These are phyloP conservation scores for Cherax quadricarinatus DNA, from an alignment of 1,140 invertebrate genomes.

Conservation along the genomic window DNA sequence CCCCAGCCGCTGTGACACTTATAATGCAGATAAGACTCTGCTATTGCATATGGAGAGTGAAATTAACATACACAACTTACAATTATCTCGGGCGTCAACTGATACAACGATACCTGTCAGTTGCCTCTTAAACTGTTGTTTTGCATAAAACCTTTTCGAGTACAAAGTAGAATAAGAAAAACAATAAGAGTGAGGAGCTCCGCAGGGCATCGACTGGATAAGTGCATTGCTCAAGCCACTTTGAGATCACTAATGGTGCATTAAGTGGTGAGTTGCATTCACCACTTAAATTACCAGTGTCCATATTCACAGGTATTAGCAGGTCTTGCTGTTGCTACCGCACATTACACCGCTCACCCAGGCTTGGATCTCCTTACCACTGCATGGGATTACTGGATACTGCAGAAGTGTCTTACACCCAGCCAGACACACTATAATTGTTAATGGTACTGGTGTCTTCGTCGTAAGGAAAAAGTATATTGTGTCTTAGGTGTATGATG, in stretches of 20 bases:
- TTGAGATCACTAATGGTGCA: not conserved
- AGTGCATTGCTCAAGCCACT: constrained; percentile 24
- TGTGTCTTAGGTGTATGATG: not conserved
- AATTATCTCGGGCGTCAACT: not conserved
- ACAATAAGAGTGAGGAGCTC: not conserved
- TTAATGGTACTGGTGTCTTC: not conserved
- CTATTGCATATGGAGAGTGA: not conserved
- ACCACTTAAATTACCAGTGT: not conserved
- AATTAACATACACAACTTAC: not conserved
- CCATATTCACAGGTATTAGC: not conserved
- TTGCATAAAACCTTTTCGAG: not conserved
- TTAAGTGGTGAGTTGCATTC: not conserved
- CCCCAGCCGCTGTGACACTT: constrained; percentile 45
- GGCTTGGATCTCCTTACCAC: not conserved
- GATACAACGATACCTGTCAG: not conserved
- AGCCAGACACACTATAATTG: not conserved
- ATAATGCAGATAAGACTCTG: constrained; percentile 34
- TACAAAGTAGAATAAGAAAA: not conserved
- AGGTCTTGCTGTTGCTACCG: not conserved
- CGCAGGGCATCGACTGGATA: constrained; percentile 8
- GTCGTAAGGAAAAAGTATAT: not conserved
- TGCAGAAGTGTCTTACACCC: not conserved
- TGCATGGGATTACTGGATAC: not conserved
- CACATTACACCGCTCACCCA: not conserved
- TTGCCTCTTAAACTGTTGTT: not conserved